Conservation (phyloP, 1,140 invertebrate species). For the Drosophila bipectinata region DNA sequence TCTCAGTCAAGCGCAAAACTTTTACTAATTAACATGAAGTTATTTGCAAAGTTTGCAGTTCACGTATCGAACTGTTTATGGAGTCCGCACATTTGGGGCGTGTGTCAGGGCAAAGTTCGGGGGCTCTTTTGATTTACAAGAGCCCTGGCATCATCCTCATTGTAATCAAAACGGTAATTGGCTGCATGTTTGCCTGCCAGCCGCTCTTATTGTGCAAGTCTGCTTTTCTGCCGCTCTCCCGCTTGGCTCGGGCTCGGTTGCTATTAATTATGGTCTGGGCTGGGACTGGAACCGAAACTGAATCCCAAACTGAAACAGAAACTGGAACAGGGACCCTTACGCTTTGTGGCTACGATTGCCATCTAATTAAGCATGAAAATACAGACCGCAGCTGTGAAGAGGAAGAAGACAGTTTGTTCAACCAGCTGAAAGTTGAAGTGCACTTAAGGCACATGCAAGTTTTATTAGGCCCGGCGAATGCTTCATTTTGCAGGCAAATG, state of each 20-base stretch:
- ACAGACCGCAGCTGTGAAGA: slow-evolving; percentile 11
- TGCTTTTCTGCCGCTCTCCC: slow-evolving; percentile 9
- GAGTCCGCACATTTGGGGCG: slow-evolving; percentile 23
- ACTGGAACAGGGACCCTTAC: slow-evolving; percentile 3
- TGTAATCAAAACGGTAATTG: slow-evolving; percentile 53
- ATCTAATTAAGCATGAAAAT: slow-evolving; percentile 58
- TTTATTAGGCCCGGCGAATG: slow-evolving; percentile 36
- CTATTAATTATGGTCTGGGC: slow-evolving; percentile 35
- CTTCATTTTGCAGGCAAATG: slow-evolving; percentile 27
- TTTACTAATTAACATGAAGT: slow-evolving; percentile 45
- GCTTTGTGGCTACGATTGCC: slow-evolving; percentile 25
- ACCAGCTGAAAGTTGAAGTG: slow-evolving; percentile 43
- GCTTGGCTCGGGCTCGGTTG: slow-evolving; percentile 13
- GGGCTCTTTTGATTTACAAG: slow-evolving; percentile 4
- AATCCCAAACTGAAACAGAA: not conserved
- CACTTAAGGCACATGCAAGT: slow-evolving; percentile 57
- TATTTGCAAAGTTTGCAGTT: slow-evolving; percentile 35
- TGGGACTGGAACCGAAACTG: not conserved
- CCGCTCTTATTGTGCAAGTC: slow-evolving; percentile 32
- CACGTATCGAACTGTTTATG: slow-evolving; percentile 38
- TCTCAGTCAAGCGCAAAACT: slow-evolving; percentile 31
- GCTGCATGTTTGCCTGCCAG: slow-evolving; percentile 31
- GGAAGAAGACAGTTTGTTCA: slow-evolving; percentile 18
- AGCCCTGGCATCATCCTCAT: not conserved
- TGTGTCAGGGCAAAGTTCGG: slow-evolving; percentile 14